phyloP scores from a whole-genome alignment of 2,113 vertebrate genomes.

The Xiphias gladius region DNA sequence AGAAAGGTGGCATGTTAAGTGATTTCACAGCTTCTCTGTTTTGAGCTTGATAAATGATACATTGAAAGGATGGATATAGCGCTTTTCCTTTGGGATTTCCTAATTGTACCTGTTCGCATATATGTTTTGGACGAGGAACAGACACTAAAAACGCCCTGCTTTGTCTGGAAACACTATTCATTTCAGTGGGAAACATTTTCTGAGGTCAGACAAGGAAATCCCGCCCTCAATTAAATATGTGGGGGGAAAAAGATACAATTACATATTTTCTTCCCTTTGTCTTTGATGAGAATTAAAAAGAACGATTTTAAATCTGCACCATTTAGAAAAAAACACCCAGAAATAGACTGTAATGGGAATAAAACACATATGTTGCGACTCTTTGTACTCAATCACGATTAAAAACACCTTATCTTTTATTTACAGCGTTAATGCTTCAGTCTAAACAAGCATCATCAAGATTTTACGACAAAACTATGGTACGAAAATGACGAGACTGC shows the following conservation, averaged over 20 bases:
- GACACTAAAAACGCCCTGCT: constrained; percentile 63
- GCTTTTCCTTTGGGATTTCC: constrained; percentile 65
- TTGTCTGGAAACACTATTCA: constrained; percentile 73
- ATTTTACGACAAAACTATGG: constrained; percentile 21
- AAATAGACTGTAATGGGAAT: neutral
- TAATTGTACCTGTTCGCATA: constrained; percentile 54
- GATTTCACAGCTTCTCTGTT: constrained; percentile 23
- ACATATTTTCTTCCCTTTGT: constrained; percentile 45
- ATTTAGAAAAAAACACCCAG: neutral
- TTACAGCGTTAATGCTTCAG: constrained; percentile 54
- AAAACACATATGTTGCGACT: neutral
- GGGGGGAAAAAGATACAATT: constrained; percentile 28
- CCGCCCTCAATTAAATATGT: constrained; percentile 66
- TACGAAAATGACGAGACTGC: constrained; percentile 9
- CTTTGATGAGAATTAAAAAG: neutral
- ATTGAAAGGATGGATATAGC: constrained; percentile 13
- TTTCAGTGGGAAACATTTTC: constrained; percentile 59
- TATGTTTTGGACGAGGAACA: constrained; percentile 55
- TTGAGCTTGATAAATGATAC: constrained; percentile 30
- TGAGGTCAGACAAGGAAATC: constrained; percentile 67
- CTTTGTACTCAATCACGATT: neutral
- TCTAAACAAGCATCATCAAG: neutral
- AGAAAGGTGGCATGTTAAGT: neutral
- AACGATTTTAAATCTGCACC: neutral
- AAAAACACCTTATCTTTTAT: constrained; percentile 62